phyloP scores from a whole-genome alignment of 2,113 vertebrate genomes.

The Entomyzon cyanotis region DNA sequence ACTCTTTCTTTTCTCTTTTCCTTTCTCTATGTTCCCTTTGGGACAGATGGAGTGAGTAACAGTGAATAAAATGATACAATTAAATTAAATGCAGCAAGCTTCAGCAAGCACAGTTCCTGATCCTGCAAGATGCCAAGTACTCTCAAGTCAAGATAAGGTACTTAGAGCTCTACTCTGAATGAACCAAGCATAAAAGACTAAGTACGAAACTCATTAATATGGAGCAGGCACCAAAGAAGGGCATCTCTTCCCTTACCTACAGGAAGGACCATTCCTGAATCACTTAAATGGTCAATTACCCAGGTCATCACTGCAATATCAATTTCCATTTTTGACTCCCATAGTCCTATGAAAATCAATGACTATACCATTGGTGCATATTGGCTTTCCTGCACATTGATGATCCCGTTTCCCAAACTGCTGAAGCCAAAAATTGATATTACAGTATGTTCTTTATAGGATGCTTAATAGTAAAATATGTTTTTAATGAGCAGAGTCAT shows the following conservation, averaged over 20 bases:
- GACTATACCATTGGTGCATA: background rate
- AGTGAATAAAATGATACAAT: conserved; percentile 50
- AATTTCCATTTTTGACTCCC: conserved; percentile 40
- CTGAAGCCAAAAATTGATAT: conserved; percentile 48
- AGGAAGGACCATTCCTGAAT: background rate
- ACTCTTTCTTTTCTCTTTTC: background rate
- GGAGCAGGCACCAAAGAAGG: conserved; percentile 19
- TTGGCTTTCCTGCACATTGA: background rate
- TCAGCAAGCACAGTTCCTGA: conserved; percentile 4
- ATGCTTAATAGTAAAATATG: conserved; percentile 21
- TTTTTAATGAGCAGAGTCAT: conserved; percentile 42
- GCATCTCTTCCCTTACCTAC: background rate
- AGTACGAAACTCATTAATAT: background rate
- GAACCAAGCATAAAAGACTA: conserved; percentile 19
- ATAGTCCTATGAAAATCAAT: conserved; percentile 29
- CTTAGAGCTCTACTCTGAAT: background rate
- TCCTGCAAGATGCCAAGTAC: conserved; percentile 27
- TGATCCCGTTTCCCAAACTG: background rate
- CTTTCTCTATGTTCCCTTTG: background rate
- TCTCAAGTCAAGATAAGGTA: conserved; percentile 30
- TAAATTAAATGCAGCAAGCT: conserved; percentile 50
- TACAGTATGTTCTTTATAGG: conserved; percentile 17
- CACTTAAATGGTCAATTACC: conserved; percentile 44
- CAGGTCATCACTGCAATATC: conserved; percentile 33
- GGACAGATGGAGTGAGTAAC: conserved; percentile 24